Evolutionary conservation across 37 sponge, comb jelly and placozoan genomes (phyloP), one percentile per base, ranked within the genome.

Genomic region (Aplysina aerophoba): DNA sequence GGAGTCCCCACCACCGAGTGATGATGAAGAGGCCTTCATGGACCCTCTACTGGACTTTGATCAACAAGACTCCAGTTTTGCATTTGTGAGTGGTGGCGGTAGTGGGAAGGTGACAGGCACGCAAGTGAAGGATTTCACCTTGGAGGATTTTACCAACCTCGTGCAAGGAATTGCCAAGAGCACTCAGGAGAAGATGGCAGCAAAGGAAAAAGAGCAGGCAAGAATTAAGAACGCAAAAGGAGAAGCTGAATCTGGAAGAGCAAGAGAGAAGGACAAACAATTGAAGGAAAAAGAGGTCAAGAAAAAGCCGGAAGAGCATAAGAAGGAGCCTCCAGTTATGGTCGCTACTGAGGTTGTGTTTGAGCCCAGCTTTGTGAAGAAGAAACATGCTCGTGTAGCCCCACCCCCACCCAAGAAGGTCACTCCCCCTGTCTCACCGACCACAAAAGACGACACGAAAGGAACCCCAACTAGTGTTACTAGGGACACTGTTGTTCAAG

Each of bases 11-110:
- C 38, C 44, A 17, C 78, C 78, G 16, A 36, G 37, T 21, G 78
- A 75, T 40, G 78, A 75, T 40, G 78, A 75, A 8, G 78, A 41
- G 25, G 36, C 33, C 3, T n/a, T 75, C 25, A 21, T n/a, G 16
- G 78, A 75, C 37, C 78, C 78, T 25, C 25, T 75, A 13, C 37
- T 75, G 8, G 54, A 75, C 78, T 75, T 75, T 36, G 37, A 36
- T 25, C 22, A 31, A 20, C 78, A 75, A 53, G 50, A 44, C 50
- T 44, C 50, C 50, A 44, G 50, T 44, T 44, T 44, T 44, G 50
- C 50, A 44, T 44, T 44, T 44, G 50, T 44, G 50, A 44, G 50
- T 44, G 50, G 50, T 44, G 50, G n/a, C n/a, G n/a, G 50, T 44
- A 30, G 30, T 16, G 30, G 17, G 71, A 34, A 30, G 17, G 71